Conservation (phyloP, 2,888 invertebrate species). For the Unio delphinus region DNA sequence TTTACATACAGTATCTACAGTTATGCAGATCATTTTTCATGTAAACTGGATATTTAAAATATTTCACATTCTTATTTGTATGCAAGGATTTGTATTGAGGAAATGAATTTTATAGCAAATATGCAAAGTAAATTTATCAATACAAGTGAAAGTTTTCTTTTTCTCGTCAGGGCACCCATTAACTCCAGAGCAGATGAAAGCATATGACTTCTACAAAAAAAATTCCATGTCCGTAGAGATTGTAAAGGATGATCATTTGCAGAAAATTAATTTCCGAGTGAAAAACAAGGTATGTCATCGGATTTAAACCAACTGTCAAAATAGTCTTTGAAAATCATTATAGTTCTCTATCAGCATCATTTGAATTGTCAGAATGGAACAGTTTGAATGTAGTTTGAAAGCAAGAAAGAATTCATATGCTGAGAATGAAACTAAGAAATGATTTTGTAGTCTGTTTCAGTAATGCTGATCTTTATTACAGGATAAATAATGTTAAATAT, state of each 20-base stretch:
- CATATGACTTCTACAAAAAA: constrained; percentile 67
- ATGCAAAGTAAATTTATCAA: too few species aligned
- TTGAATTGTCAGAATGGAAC: too few species aligned
- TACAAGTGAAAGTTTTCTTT: too few species aligned
- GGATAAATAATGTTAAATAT: not conserved
- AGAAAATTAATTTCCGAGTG: constrained; percentile 70
- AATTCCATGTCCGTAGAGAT: constrained; percentile 70
- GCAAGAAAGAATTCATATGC: too few species aligned
- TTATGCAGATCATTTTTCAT: too few species aligned
- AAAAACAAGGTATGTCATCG: constrained; percentile 64
- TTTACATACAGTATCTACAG: too few species aligned
- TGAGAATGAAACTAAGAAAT: too few species aligned
- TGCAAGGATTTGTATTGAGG: too few species aligned
- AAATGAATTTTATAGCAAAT: too few species aligned
- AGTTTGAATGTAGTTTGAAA: too few species aligned
- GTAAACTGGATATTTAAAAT: too few species aligned
- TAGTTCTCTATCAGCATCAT: not conserved
- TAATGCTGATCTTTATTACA: not conserved
- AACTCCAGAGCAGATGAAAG: constrained; percentile 61
- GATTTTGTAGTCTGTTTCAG: not conserved
- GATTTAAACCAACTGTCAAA: not conserved
- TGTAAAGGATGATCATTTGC: constrained; percentile 68
- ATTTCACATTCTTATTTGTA: too few species aligned
- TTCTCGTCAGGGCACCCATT: constrained; percentile 38
- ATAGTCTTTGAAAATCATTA: not conserved